Percentiles rank a stretch among this genome's conserved stretches.
Conservation (phyloP, 2,113 vertebrate genomes). For the Spea multiplicata region DNA sequence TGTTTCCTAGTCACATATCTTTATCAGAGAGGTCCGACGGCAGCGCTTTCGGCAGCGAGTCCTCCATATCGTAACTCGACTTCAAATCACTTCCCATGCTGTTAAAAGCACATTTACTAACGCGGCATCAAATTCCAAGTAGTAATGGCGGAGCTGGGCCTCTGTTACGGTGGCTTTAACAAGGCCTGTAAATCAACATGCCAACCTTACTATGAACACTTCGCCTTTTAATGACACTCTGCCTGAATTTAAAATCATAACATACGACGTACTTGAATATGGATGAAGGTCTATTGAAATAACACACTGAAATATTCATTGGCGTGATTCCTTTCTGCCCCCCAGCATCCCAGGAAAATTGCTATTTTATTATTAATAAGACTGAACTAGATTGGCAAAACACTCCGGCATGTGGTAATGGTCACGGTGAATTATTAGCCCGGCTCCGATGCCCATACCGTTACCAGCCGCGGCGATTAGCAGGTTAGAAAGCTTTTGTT, state of each 20-base stretch:
- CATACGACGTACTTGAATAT: conserved; percentile 80
- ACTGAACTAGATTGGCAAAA: conserved; percentile 83
- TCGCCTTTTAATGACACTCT: conserved; percentile 86
- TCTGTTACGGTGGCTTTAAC: conserved; percentile 89
- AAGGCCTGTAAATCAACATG: conserved; percentile 94
- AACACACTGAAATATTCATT: conserved; percentile 99
- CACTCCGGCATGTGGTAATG: conserved; percentile 89
- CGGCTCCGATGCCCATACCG: conserved; percentile 78
- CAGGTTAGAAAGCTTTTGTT: conserved; percentile 65
- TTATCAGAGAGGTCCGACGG: no score
- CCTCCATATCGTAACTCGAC: no score
- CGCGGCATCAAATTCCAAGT: conserved; percentile 88
- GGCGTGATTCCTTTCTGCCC: conserved; percentile 89
- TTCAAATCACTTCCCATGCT: no score
- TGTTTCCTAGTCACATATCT: no score
- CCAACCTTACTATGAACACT: conserved; percentile 81
- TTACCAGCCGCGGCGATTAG: conserved; percentile 73
- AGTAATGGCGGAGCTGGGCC: conserved; percentile 86
- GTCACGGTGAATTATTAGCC: conserved; percentile 98
- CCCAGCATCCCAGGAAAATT: conserved; percentile 89
- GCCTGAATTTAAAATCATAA: conserved; percentile 86
- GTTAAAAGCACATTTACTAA: conserved; percentile 81
- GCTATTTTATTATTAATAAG: conserved; percentile 99
- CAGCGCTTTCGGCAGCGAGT: no score
- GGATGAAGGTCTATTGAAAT: conserved; percentile 95